These are phyloP conservation scores for Silurus glanis DNA, from an alignment of 2,113 vertebrate genomes.

Conservation along the genomic window DNA sequence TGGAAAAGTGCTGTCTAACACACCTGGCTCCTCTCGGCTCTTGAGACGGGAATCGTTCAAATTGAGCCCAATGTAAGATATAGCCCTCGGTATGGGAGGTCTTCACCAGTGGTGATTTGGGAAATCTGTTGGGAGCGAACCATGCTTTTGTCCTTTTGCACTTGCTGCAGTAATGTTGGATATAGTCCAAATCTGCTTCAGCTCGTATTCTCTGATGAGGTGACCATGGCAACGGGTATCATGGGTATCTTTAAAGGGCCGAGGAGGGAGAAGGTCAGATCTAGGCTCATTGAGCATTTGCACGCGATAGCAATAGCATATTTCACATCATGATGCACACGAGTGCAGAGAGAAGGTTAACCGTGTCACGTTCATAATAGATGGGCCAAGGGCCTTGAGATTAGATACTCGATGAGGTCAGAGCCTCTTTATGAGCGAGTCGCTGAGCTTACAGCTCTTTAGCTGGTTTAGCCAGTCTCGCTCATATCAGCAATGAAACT, in stretches of 20 bases:
- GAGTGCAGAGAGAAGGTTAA: conserved; percentile 44
- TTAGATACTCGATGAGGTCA: conserved; percentile 65
- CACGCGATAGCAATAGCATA: conserved; percentile 46
- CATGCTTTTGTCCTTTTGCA: conserved; percentile 30
- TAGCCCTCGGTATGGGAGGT: conserved; percentile 62
- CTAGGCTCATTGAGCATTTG: conserved; percentile 33
- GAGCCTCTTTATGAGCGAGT: conserved; percentile 56
- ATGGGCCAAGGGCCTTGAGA: conserved; percentile 60
- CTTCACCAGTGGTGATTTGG: conserved; percentile 51
- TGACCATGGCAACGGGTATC: conserved; percentile 65
- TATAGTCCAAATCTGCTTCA: conserved; percentile 59
- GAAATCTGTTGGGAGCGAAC: neutral
- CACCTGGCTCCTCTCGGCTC: conserved; percentile 61
- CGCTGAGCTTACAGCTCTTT: conserved; percentile 37
- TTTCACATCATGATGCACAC: conserved; percentile 56
- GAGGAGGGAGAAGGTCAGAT: conserved; percentile 22
- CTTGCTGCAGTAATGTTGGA: conserved; percentile 36
- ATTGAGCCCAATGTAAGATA: conserved; percentile 55
- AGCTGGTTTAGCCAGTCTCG: conserved; percentile 9
- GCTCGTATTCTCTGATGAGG: conserved; percentile 51
- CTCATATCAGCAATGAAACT: neutral
- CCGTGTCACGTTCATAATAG: conserved; percentile 60
- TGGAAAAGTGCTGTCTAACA: conserved; percentile 63
- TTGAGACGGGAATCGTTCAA: conserved; percentile 65
- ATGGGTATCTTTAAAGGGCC: conserved; percentile 45